Conservation (phyloP, 2,888 invertebrate genomes). For the Andrena flavipes region DNA sequence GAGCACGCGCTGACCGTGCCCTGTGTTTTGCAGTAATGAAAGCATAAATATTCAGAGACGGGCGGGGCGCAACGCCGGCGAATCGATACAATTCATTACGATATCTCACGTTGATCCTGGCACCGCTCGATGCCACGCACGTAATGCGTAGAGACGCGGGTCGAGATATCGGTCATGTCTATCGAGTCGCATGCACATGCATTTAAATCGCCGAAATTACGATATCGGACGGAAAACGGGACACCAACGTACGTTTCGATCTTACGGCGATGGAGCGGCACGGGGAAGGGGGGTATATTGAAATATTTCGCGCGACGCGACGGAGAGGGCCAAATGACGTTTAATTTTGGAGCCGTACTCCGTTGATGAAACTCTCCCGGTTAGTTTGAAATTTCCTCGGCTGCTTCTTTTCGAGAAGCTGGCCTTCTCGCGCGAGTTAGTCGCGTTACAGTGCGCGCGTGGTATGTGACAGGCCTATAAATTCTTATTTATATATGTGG, state of each 20-base stretch:
- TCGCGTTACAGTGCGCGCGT: no score
- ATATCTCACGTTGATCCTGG: conserved; percentile 49
- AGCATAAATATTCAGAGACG: conserved; percentile 76
- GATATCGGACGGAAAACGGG: conserved; percentile 3
- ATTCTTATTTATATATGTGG: no score
- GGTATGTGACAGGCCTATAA: no score
- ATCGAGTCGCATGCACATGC: conserved; percentile 52
- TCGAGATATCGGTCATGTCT: conserved; percentile 51
- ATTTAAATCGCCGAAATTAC: conserved; percentile 60
- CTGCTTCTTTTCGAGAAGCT: no score
- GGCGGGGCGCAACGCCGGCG: conserved; percentile 3
- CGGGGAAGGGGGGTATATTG: conserved; percentile 3
- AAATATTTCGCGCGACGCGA: conserved; percentile 10
- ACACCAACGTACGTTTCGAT: conserved; percentile 20
- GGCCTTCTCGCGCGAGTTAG: no score
- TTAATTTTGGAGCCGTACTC: neutral
- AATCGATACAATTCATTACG: conserved; percentile 57
- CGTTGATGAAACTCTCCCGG: neutral
- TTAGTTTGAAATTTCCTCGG: no score
- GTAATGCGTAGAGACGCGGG: conserved; percentile 50
- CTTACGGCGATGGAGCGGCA: neutral
- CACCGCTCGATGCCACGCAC: conserved; percentile 37
- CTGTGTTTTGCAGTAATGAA: conserved; percentile 73
- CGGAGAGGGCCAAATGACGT: neutral
- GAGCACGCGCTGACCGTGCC: conserved; percentile 41